Conservation (phyloP, 2,888 invertebrate species). For the Cheilosia grossa region DNA sequence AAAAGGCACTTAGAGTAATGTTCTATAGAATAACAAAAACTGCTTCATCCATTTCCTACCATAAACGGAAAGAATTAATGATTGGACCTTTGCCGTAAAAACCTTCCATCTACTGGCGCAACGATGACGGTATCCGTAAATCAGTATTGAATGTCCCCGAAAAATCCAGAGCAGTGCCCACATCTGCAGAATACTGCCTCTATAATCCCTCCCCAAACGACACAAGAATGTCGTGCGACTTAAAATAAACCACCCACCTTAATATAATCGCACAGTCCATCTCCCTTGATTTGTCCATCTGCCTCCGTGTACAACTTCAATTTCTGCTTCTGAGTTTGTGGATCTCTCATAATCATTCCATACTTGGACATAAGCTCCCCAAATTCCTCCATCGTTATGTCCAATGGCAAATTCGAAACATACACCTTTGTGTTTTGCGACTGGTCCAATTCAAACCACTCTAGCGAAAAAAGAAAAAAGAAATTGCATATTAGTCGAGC, state of each 20-base stretch:
- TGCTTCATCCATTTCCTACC: too few relatives aligned
- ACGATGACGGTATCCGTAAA: too few relatives aligned
- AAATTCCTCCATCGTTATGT: conserved; percentile 95
- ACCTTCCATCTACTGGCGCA: too few relatives aligned
- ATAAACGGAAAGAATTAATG: too few relatives aligned
- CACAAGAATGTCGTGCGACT: neutral
- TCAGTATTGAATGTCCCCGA: too few relatives aligned
- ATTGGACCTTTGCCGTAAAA: too few relatives aligned
- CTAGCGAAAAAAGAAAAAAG: conserved; percentile 80
- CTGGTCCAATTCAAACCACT: conserved; percentile 97
- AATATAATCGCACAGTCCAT: conserved; percentile 97
- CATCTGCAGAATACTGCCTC: too few relatives aligned
- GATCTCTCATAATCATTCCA: conserved; percentile 96
- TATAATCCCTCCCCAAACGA: neutral
- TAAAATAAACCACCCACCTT: conserved; percentile 85
- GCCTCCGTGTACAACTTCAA: conserved; percentile 95
- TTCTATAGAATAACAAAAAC: too few relatives aligned
- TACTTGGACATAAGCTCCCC: conserved; percentile 97
- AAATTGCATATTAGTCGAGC: neutral
- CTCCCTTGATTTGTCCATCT: conserved; percentile 94
- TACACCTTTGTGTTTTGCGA: conserved; percentile 97
- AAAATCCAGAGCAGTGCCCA: too few relatives aligned
- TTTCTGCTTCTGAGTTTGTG: conserved; percentile 91
- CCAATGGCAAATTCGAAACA: conserved; percentile 94
- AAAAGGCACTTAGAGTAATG: too few relatives aligned